Evolutionary conservation across 1,140 invertebrate species (phyloP).

Genomic region (Trichonephila inaurata): DNA sequence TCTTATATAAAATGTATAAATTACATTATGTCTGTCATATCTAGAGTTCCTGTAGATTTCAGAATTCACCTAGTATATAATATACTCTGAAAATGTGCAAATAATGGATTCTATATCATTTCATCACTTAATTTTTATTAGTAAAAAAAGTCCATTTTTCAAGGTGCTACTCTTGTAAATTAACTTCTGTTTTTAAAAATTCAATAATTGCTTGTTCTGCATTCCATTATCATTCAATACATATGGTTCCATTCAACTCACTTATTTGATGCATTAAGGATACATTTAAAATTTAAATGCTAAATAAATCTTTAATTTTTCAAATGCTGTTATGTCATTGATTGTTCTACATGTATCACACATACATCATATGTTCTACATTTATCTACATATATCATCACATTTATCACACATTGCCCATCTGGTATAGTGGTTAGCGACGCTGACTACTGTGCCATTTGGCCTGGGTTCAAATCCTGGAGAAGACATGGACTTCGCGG

Average conservation of each 20-base stretch:
- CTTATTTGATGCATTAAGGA: conserved; percentile 35
- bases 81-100: background rate
- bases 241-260: conserved; percentile 31
- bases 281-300: conserved; percentile 25
- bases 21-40: conserved; percentile 21
- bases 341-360: background rate
- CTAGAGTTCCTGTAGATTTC: conserved; percentile 15
- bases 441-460: too few species aligned
- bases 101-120: conserved; percentile 1
- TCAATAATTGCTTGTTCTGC: conserved; percentile 30
- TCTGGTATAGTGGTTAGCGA: too few species aligned
- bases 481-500: too few species aligned
- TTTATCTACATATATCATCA: too few species aligned
- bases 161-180: conserved; percentile 41
- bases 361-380: too few species aligned
- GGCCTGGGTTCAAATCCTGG: too few species aligned
- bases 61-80: background rate
- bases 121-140: conserved; percentile 13
- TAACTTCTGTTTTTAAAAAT: conserved; percentile 26
- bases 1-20: background rate
- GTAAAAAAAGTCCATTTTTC: conserved; percentile 29
- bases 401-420: too few species aligned
- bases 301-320: conserved; percentile 42
- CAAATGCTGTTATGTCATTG: background rate
- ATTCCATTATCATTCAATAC: conserved; percentile 31